phyloP scores from a whole-genome alignment of 1,140 invertebrate genomes.

The Drosophila biarmipes region DNA sequence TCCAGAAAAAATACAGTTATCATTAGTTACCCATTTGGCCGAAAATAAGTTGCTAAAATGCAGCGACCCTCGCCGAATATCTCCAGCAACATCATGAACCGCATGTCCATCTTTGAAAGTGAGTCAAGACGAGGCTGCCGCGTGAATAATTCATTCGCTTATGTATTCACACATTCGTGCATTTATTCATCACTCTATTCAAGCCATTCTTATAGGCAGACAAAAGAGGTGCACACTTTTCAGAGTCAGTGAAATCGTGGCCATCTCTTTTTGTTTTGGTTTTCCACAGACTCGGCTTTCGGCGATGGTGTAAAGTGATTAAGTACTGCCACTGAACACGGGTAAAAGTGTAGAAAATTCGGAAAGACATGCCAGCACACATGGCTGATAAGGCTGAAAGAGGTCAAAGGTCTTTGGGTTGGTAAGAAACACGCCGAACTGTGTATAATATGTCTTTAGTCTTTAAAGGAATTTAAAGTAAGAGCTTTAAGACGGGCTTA shows the following conservation, averaged over 20 bases:
- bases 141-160: conserved; percentile 37
- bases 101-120: conserved; percentile 82
- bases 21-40: conserved; percentile 1
- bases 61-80: conserved; percentile 72
- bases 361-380: conserved; percentile 22
- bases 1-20: conserved; percentile 1
- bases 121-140: conserved; percentile 43
- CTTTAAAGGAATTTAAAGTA: neutral
- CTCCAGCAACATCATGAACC: conserved; percentile 73
- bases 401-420: conserved; percentile 1
- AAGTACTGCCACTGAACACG: conserved; percentile 22
- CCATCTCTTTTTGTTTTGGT: conserved; percentile 30
- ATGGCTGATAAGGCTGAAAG: conserved; percentile 35
- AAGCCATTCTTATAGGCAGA: conserved; percentile 20
- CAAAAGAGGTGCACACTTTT: conserved; percentile 16
- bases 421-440: too few species aligned
- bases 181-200: conserved; percentile 38
- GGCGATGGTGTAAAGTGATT: conserved; percentile 46
- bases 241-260: conserved; percentile 34
- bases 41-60: conserved; percentile 43
- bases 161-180: conserved; percentile 14
- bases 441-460: neutral
- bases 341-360: conserved; percentile 50
- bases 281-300: conserved; percentile 18
- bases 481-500: neutral